Conservation (phyloP, 30 jellyfish, hydroid and myxozoan species). For the Aurelia sp. region DNA sequence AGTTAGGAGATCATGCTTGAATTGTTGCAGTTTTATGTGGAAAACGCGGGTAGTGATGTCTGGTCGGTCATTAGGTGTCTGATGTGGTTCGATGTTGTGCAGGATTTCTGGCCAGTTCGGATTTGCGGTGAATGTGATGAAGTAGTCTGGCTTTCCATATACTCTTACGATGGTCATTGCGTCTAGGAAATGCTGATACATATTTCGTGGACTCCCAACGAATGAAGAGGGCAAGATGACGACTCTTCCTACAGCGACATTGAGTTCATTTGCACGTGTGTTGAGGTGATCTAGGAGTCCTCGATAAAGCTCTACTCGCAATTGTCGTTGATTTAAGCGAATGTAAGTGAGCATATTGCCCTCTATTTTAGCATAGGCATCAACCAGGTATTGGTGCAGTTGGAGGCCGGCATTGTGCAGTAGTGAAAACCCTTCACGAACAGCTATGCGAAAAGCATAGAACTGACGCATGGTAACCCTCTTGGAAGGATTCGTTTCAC, state of each 20-base stretch:
- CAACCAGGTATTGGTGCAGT: conserved; percentile 29
- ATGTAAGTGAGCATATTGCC: conserved; percentile 14
- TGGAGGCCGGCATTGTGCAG: conserved; percentile 9
- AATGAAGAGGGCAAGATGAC: conserved; percentile 57
- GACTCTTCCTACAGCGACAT: conserved; percentile 15
- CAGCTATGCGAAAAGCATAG: conserved; percentile 20
- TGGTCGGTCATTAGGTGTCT: conserved; percentile 59
- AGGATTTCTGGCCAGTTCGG: conserved; percentile 69
- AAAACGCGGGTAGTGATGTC: conserved; percentile 55
- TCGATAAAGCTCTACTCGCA: conserved; percentile 30
- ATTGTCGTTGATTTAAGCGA: conserved; percentile 8
- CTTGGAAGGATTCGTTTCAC: background rate
- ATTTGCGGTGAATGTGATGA: conserved; percentile 59
- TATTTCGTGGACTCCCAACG: conserved; percentile 43
- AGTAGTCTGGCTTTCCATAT: conserved; percentile 66
- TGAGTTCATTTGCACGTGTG: background rate
- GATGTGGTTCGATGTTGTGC: background rate
- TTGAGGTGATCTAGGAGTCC: conserved; percentile 20
- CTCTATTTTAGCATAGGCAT: conserved; percentile 13
- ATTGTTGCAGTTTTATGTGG: conserved; percentile 25
- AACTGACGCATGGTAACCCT: conserved; percentile 12
- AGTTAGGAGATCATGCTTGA: background rate
- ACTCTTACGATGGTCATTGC: conserved; percentile 63
- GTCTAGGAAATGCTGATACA: conserved; percentile 51
- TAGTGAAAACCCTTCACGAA: conserved; percentile 16